Conservation (phyloP, 2,113 vertebrate species). For the Stomatorhinus ivindoensis region DNA sequence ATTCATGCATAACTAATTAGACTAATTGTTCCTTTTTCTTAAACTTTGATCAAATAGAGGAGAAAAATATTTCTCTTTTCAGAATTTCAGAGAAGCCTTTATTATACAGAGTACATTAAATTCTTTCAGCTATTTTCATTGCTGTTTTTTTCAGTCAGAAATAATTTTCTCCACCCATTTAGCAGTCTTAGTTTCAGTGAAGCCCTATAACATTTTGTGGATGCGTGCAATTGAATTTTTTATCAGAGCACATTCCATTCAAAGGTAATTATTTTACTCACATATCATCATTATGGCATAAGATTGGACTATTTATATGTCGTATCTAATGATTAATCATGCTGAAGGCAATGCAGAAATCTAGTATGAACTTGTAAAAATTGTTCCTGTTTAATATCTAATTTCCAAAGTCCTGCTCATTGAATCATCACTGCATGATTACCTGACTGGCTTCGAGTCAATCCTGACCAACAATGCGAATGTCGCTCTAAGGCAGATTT, state of each 20-base stretch:
- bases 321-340: slow-evolving; percentile 3
- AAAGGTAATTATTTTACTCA: neutral
- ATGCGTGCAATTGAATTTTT: neutral
- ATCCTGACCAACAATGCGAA: neutral
- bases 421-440: neutral
- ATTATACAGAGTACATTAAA: neutral
- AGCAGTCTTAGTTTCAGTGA: neutral
- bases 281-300: slow-evolving; percentile 7
- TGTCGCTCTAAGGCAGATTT: neutral
- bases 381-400: slow-evolving; percentile 3
- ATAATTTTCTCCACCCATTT: slow-evolving; percentile 1
- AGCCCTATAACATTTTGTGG: neutral
- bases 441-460: neutral
- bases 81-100: slow-evolving; percentile 16
- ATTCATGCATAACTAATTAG: slow-evolving; percentile 56
- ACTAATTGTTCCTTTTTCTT: slow-evolving; percentile 51
- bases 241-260: slow-evolving; percentile 1
- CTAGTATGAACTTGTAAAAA: slow-evolving; percentile 4
- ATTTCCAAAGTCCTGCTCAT: neutral
- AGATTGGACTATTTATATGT: slow-evolving; percentile 8
- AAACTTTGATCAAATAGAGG: slow-evolving; percentile 26
- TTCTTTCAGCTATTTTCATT: slow-evolving; percentile 5
- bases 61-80: slow-evolving; percentile 20
- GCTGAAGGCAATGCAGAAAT: neutral
- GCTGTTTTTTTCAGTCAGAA: slow-evolving; percentile 19